Evolutionary conservation across 2,797 vertebrate genomes (phyloP).

Genomic region (Myotis pilosus): DNA sequence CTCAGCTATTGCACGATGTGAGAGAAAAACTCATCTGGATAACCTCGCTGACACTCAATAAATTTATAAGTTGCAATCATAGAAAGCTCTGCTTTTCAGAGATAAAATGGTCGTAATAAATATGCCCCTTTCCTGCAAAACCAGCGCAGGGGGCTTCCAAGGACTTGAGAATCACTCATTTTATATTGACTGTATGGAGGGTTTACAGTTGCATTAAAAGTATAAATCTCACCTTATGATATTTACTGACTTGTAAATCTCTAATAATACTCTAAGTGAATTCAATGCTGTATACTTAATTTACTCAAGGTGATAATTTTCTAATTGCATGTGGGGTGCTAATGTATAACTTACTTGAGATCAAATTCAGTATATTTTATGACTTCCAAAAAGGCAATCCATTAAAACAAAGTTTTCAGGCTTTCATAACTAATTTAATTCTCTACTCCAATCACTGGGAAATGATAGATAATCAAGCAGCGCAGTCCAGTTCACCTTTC

Average conservation of each 20-base stretch:
- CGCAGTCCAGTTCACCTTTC: fast-evolving
- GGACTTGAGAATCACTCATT: neutral
- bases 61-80: neutral
- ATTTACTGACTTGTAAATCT: constrained; percentile 62
- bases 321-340: constrained; percentile 51
- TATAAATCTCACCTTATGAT: constrained; percentile 33
- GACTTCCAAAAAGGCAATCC: constrained; percentile 38
- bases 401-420: constrained; percentile 16
- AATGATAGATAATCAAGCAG: neutral
- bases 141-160: neutral
- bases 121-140: neutral
- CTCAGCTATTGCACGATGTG: neutral
- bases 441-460: neutral
- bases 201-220: constrained; percentile 44
- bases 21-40: constrained; percentile 1
- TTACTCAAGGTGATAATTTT: constrained; percentile 65
- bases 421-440: constrained; percentile 30
- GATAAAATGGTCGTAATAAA: neutral
- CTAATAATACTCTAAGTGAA: constrained; percentile 51
- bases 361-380: constrained; percentile 55
- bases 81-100: constrained; percentile 5
- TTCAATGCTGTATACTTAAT: constrained; percentile 59
- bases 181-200: constrained; percentile 29
- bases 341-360: constrained; percentile 46
- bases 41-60: neutral